Base-by-base conservation (phyloP, 1,140 invertebrate genomes). In the Ceratosolen solmsi region DNA sequence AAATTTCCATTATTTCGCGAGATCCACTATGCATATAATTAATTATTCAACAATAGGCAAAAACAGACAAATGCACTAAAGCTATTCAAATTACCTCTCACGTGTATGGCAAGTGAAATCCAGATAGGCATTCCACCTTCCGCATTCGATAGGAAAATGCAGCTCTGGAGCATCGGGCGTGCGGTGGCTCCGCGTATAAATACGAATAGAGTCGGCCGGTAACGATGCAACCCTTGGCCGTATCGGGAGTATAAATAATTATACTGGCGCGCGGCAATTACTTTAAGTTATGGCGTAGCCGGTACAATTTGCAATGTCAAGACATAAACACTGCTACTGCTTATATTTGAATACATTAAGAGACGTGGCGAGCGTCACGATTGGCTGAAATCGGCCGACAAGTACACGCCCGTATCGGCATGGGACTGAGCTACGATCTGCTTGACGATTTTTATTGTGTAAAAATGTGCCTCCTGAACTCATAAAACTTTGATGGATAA, bases 321-420 rank as follows among this genome's bases (percentile, higher is more conserved):
- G 91, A 91, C 91, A 92, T 92, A 92, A 92, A 91, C 91, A 92
- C 91, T 90, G 90, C 90, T 91, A 91, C 91, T 87, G 91, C 90
- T 92, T 92, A 92, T 89, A 92, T 92, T 92, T 92, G 90, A 92
- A 92, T 92, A 91, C 86, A 92, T 92, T 92, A 91, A 89, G 85
- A 81, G 82, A 75, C 85, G 9, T 86, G 86, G 87, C 83, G 84
- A 84, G 86, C 85, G 80, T 86, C 89, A 89, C 58, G 84, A 83
- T 79, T 79, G 82, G 78, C 25, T 82, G 51, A 27, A 54, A 76
- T 70, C 70, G 81, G 36, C 85, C 79, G 76, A 81, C 41, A 20
- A 75, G 70, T 72, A 58, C 65, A 63, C 84, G 83, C 85, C 86
- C 82, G 86, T 89, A 87, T 88, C 86, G 85, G 87, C 88, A 87